A percentile compares a stretch with the other conserved stretches of the same genome.
These are phyloP conservation scores for Riptortus pedestris DNA, from an alignment of 1,140 invertebrate species.

Conservation along the genomic window DNA sequence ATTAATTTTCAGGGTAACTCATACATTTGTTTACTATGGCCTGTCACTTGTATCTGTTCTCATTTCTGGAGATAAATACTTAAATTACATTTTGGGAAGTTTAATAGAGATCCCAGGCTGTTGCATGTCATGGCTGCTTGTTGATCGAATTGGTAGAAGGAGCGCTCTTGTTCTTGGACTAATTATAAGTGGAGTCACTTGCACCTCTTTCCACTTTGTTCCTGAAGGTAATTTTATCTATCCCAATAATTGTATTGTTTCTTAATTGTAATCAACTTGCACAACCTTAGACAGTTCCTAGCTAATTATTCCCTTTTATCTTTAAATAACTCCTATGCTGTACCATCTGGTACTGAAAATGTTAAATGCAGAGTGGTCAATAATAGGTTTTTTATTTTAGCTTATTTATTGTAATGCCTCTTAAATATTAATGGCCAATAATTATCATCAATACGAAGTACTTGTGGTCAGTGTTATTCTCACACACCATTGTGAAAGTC, in stretches of 20 bases:
- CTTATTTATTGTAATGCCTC: too few species aligned
- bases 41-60: conserved; percentile 48
- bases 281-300: too few species aligned
- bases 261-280: too few species aligned
- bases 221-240: conserved; percentile 24
- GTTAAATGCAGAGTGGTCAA: too few species aligned
- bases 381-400: too few species aligned
- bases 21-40: conserved; percentile 61
- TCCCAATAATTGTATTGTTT: background rate
- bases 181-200: conserved; percentile 28
- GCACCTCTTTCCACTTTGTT: conserved; percentile 29
- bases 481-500: too few species aligned
- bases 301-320: too few species aligned
- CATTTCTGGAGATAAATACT: conserved; percentile 35
- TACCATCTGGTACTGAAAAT: too few species aligned
- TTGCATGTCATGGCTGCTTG: conserved; percentile 26
- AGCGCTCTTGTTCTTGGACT: conserved; percentile 26
- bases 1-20: conserved; percentile 55
- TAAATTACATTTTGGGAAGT: conserved; percentile 43
- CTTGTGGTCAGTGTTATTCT: too few species aligned
- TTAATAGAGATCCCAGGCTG: conserved; percentile 42
- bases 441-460: too few species aligned
- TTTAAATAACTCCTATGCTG: too few species aligned
- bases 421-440: too few species aligned
- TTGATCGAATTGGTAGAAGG: conserved; percentile 28